Evolutionary conservation across 2,797 vertebrate genomes (phyloP).

Genomic region (Novumbra hubbsi): DNA sequence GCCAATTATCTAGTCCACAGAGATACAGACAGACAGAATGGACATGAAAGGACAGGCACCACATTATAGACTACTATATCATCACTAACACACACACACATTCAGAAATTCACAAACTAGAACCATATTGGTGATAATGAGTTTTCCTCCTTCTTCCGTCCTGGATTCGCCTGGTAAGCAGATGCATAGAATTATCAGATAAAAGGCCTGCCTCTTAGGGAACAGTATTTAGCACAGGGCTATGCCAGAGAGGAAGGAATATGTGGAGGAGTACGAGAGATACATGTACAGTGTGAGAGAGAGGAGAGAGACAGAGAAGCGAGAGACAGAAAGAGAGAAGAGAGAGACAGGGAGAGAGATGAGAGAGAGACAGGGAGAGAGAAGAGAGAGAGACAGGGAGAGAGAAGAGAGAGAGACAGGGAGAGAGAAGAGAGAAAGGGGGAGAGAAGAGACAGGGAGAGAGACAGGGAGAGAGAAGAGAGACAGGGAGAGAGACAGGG

Average conservation of each 20-base stretch:
- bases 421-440: neutral
- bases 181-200: neutral
- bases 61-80: too few species aligned
- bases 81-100: neutral
- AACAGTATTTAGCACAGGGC: neutral
- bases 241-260: neutral
- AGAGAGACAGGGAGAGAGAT: too few species aligned
- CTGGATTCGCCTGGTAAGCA: neutral
- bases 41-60: too few species aligned
- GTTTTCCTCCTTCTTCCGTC: neutral
- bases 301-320: neutral
- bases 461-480: too few species aligned
- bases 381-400: neutral
- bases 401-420: too few species aligned
- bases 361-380: too few species aligned
- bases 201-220: neutral
- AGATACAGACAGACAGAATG: neutral
- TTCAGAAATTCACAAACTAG: neutral
- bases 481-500: too few species aligned
- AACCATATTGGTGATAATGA: neutral
- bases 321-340: too few species aligned
- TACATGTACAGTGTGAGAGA: neutral
- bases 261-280: too few species aligned
- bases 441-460: neutral
- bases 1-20: neutral